Conservation (phyloP, 2,888 invertebrate species). For the Heliconius cydno region DNA sequence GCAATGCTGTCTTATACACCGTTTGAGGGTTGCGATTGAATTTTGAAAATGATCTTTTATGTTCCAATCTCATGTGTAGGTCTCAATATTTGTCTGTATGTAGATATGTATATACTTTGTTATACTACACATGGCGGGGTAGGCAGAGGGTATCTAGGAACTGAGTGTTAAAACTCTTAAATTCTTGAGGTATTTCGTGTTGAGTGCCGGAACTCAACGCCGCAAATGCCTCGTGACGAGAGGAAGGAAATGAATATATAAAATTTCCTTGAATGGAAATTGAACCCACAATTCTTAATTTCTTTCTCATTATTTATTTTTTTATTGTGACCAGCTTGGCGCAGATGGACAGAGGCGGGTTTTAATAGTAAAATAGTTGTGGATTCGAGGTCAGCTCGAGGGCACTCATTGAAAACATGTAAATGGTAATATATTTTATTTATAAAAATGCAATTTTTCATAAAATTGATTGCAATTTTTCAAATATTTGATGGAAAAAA, state of each 20-base stretch:
- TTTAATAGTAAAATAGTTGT: no score
- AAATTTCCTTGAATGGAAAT: no score
- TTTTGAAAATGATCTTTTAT: constrained; percentile 13
- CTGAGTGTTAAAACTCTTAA: background rate
- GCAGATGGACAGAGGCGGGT: background rate
- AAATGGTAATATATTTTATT: background rate
- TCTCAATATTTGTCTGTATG: background rate
- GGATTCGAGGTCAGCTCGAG: no score
- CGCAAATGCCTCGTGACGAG: no score
- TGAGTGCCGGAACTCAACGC: no score
- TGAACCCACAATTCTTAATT: no score
- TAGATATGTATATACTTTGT: background rate
- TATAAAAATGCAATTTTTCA: background rate
- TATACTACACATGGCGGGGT: background rate
- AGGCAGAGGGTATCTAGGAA: background rate
- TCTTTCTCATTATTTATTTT: no score
- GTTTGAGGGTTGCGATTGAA: constrained; percentile 6
- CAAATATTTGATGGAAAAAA: background rate
- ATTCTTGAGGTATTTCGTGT: no score
- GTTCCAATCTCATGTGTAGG: background rate
- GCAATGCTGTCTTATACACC: constrained; percentile 16
- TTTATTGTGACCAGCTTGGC: no score
- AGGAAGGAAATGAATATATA: background rate
- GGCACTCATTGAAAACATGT: background rate
- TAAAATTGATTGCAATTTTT: no score